phyloP scores from a whole-genome alignment of 2,113 vertebrate species.

The Hippolais icterina region DNA sequence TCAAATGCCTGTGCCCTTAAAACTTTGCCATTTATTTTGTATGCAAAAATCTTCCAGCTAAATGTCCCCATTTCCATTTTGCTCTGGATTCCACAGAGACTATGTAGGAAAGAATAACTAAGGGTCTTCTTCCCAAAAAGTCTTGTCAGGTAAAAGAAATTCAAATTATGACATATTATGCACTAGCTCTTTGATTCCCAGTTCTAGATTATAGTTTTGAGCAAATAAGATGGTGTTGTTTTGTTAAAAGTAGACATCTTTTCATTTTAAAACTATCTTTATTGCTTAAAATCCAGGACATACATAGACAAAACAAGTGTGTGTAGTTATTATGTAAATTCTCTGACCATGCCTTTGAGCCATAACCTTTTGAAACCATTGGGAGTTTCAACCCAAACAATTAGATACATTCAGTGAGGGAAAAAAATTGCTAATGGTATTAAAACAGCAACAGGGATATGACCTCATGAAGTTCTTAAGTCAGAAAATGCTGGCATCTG shows the following conservation, averaged over 20 bases:
- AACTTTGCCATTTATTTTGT: constrained; percentile 62
- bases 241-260: background rate
- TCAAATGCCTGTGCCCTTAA: constrained; percentile 67
- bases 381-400: constrained; percentile 12
- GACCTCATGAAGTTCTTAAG: background rate
- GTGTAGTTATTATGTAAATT: background rate
- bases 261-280: background rate
- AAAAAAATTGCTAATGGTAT: background rate
- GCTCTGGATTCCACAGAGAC: constrained; percentile 23
- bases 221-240: background rate
- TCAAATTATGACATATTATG: background rate
- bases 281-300: background rate
- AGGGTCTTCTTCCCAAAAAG: background rate
- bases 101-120: background rate
- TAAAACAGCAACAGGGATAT: background rate
- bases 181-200: background rate
- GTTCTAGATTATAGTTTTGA: background rate
- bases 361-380: constrained; percentile 22
- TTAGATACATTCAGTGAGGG: background rate
- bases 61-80: constrained; percentile 65
- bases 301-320: background rate
- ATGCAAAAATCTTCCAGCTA: constrained; percentile 59
- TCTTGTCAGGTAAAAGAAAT: constrained; percentile 9
- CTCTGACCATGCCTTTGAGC: background rate
- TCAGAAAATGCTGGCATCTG: background rate